These are phyloP conservation scores for Chauna torquata DNA, from an alignment of 2,113 vertebrate genomes.

Conservation along the genomic window DNA sequence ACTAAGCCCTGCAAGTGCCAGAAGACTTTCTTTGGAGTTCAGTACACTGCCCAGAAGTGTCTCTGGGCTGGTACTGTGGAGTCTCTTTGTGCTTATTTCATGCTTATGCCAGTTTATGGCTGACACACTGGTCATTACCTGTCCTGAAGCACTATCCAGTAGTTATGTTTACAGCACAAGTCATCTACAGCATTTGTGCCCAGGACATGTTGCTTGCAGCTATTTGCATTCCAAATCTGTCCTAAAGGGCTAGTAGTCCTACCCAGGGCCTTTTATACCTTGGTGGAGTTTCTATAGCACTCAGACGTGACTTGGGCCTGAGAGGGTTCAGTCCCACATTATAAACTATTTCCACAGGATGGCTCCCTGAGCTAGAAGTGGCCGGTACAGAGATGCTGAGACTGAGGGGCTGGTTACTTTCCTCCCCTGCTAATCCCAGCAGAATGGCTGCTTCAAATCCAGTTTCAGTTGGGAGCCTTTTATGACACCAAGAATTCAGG, in stretches of 20 bases:
- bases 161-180: accelerated
- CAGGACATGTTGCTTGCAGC: background rate
- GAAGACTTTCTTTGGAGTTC: background rate
- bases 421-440: background rate
- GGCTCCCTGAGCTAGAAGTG: background rate
- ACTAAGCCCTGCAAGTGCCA: background rate
- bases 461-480: background rate
- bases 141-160: background rate
- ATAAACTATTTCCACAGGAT: background rate
- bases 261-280: background rate
- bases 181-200: background rate
- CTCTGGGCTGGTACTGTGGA: background rate
- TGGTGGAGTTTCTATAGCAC: background rate
- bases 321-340: background rate
- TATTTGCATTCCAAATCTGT: background rate
- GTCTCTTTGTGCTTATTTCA: background rate
- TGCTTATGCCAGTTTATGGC: background rate
- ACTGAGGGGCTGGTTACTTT: background rate
- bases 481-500: background rate
- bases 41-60: background rate
- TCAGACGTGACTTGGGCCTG: background rate
- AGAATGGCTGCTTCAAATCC: background rate
- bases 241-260: background rate
- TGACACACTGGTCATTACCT: background rate
- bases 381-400: background rate